phyloP scores from a whole-genome alignment of 1,140 invertebrate genomes.

The Bombus huntii region DNA sequence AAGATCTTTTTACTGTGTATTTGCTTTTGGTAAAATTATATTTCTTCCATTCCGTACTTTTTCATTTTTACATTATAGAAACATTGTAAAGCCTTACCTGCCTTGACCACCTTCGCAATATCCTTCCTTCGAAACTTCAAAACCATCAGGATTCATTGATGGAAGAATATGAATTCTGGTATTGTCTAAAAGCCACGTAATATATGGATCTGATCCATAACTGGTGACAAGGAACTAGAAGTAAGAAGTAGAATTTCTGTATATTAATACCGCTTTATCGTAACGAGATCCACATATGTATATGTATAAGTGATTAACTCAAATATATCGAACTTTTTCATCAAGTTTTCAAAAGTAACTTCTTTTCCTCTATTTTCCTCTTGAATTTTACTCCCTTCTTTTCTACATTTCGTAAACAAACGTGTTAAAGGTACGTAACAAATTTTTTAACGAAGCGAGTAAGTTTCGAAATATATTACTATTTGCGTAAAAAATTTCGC shows the following conservation, averaged over 20 bases:
- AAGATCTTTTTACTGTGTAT: neutral
- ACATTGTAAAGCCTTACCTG: constrained; percentile 82
- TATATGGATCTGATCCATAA: constrained; percentile 90
- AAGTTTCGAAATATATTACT: neutral
- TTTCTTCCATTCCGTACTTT: neutral
- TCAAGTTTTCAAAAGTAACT: neutral
- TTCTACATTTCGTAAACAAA: no score
- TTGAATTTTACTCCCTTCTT: no score
- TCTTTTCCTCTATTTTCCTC: neutral
- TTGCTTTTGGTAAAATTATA: neutral
- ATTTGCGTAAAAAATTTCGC: neutral
- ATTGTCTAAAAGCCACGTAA: constrained; percentile 93
- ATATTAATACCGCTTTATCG: neutral
- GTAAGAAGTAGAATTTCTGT: constrained; percentile 62
- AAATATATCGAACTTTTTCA: neutral
- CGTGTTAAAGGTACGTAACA: neutral
- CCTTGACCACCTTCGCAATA: constrained; percentile 93
- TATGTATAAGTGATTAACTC: neutral
- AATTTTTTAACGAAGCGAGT: no score
- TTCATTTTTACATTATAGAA: neutral
- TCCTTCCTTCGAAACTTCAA: constrained; percentile 93
- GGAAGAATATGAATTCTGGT: constrained; percentile 96
- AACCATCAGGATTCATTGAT: constrained; percentile 96
- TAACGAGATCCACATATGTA: neutral
- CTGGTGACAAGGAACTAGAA: constrained; percentile 90